Evolutionary conservation across 1,140 invertebrate genomes (phyloP), one percentile per base, ranked within the genome.

Genomic region (Drosophila rhopaloa): DNA sequence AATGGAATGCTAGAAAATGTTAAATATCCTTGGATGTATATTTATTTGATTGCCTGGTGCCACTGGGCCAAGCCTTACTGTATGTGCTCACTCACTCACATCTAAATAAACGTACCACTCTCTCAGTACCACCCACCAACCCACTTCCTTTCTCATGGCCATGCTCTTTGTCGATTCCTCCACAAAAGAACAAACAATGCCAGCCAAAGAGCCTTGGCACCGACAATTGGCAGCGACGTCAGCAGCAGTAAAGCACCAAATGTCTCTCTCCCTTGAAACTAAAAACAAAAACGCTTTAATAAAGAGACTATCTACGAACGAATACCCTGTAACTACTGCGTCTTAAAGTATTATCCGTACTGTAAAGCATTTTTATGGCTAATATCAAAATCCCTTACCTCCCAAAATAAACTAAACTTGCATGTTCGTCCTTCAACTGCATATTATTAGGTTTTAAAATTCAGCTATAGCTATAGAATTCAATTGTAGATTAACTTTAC

Each of bases 191-290:
- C 79, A 86, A 86, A 86, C 75, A 85, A 84, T 74, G 60, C 77
- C 59, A 66, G 61, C 62, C 71, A 86, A 89, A 89, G 74, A 89
- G 84, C 84, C 84, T 89, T 89, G 84, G 84, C 84, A 89, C 85
- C 81, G 74, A 85, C 80, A 81, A 61, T 48, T 62, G 79, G 70
- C 76, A 83, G 71, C 76, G 50, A 76, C 79, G 72, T 62, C 50
- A 60, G 44, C 68, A 59, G 16, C 55, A 51, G 50, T 73, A 75
- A 50, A 38, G 61, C 68, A 41, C 47, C 77, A 65, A 60, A 55
- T 44, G 48, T 51, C 61, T 63, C 48, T 80, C 63, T 60, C 72
- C 51, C 54, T 73, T 43, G 51, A 63, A 27, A 51, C 46, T 14
- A 27, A 38, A 38, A 16, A 44, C 57, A 41, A 13, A 43, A 10